phyloP scores from a whole-genome alignment of 2,888 invertebrate species.

The Cephus pulcher region DNA sequence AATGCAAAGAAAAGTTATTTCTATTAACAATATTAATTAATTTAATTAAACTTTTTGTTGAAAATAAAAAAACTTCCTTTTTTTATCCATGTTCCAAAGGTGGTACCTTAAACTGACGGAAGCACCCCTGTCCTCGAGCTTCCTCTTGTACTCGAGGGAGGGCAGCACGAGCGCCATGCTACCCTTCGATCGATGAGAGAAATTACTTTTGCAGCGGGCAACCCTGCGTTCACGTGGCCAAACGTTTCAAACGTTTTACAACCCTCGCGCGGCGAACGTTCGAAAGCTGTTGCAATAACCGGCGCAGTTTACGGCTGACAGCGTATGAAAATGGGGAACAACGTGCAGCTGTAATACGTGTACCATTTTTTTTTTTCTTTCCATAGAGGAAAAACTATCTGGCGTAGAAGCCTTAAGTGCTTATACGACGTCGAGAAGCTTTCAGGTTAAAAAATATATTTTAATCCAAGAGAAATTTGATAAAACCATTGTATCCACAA shows the following conservation, averaged over 20 bases:
- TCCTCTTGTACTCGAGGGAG: conserved; percentile 38
- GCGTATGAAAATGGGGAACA: conserved; percentile 32
- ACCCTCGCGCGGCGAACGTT: conserved; percentile 28
- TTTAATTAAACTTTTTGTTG: neutral
- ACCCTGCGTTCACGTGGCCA: conserved; percentile 25
- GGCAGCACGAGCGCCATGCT: conserved; percentile 37
- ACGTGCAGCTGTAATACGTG: conserved; percentile 11
- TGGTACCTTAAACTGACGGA: neutral
- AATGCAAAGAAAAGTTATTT: neutral
- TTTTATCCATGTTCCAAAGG: neutral
- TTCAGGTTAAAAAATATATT: neutral
- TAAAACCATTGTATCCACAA: conserved; percentile 32
- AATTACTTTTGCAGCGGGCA: conserved; percentile 35
- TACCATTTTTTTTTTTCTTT: neutral
- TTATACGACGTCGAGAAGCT: neutral
- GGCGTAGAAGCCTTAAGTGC: neutral
- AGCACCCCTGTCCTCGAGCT: conserved; percentile 30
- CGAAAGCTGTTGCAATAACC: conserved; percentile 34
- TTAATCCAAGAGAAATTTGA: conserved; percentile 27
- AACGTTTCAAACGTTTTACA: conserved; percentile 36
- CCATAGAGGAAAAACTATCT: neutral
- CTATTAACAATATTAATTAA: neutral
- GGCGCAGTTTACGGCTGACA: conserved; percentile 29
- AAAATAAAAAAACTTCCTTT: neutral
- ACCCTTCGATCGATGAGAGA: conserved; percentile 38